Evolutionary conservation across 2,797 vertebrate genomes (phyloP).

Genomic region (Hydrophis major): DNA sequence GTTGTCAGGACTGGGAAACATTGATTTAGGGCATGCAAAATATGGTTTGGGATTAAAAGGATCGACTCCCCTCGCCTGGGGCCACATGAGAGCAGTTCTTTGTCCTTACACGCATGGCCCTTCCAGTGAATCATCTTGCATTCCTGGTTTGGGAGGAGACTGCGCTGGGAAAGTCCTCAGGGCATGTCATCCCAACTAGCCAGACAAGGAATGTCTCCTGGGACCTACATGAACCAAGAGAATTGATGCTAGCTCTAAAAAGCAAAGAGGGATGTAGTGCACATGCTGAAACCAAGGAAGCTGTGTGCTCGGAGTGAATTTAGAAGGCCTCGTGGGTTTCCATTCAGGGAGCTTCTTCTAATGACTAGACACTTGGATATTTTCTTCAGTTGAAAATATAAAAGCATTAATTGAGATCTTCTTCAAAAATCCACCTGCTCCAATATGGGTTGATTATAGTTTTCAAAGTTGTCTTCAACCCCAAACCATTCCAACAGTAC

Average conservation of each 20-base stretch:
- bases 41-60: conserved; percentile 4
- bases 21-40: background rate
- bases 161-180: background rate
- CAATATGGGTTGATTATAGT: background rate
- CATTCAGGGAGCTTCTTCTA: background rate
- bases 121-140: background rate
- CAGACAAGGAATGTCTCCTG: background rate
- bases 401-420: background rate
- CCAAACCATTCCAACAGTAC: background rate
- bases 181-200: background rate
- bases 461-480: background rate
- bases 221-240: no score
- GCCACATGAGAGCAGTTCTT: background rate
- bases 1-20: background rate
- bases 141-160: background rate
- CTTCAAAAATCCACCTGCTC: background rate
- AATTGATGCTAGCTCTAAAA: background rate
- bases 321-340: background rate
- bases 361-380: background rate
- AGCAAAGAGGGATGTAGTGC: no score
- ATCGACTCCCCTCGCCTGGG: background rate
- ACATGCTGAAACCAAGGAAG: background rate
- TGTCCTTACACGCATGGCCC: background rate
- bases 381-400: background rate
- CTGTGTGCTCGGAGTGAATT: background rate